Evolutionary conservation across 30 jellyfish, hydroid and myxozoan species (phyloP), one percentile per base, ranked within the genome.

Genomic region (Morbakka virulenta): DNA sequence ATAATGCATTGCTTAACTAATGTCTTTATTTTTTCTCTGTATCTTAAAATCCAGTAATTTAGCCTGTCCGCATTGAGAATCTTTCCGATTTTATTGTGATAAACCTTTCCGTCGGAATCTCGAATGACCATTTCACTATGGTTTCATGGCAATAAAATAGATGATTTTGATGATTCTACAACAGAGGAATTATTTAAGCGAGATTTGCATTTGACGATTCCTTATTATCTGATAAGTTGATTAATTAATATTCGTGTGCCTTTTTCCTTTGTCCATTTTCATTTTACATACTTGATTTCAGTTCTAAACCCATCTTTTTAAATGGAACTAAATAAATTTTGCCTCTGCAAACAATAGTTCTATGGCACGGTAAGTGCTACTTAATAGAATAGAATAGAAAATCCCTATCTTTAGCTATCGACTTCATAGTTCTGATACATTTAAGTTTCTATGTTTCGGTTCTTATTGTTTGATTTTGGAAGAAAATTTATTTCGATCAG

Each of bases 291-390:
- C 22, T 25, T 57, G 6, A 11, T 31, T 65, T 65, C 77, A 25
- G 28, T 22, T 57, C 3, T 31, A 29, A 65, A 65, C 0, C 61
- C n/a, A 9, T 65, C 57, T 25, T 29, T 26, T 65, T 65, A 57
- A 4, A 65, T 25, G 4, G 77, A 65, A 4, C 24, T n/a, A 23
- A 65, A 25, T 41, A n/a, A 65, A 21, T 30, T 25, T 29, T 6
- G 30, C 36, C 28, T 69, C 81, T 21, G 93, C 86, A 67, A 29
- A 53, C 49, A 52, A 13, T 4, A 57, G 52, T 50, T 50, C 93
- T 20, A 74, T 25, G 77, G 62, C 93, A 81, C 72, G 28, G 28
- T 68, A 30, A 63, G 0, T 51, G 25, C 31, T 32, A 35, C 52
- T 85, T 28, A 28, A 48, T 52, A 66, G n/a, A n/a, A n/a, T n/a